Evolutionary conservation across 2,888 invertebrate species (phyloP), one percentile per base, ranked within the genome.

Genomic region (Buathra laborator): DNA sequence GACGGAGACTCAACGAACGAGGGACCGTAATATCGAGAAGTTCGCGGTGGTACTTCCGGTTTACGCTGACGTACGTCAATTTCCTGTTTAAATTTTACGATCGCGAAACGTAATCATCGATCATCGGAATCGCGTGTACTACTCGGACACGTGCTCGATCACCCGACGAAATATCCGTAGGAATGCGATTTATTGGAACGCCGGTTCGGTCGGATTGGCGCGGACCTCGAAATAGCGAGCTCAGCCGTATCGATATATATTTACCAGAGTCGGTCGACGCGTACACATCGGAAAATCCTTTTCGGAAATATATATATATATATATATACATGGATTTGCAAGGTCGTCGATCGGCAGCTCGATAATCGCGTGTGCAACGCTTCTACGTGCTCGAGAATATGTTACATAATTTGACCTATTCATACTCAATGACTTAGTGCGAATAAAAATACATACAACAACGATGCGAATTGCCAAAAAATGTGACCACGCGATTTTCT

Each of bases 381-480:
- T 24, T 19, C 56, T 24, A 53, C 19, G 56, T 24, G 56, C 24
- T 37, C 37, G 24, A 24, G 19, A 64, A 43, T 32, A 44, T 24
- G 67, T 89, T 89, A 87, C 88, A 89, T 89, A 88, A 89, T 66
- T 82, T 84, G 89, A 89, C 89, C 89, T 79, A 88, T 87, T 89
- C 68, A 79, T 43, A 71, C 56, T 79, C 71, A 75, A 71, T 70
- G 78, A 77, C 24, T 53, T 56, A 56, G 37, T 37, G 24, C 68
- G 32, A 37, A 24, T 44, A 66, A 66, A 3, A 64, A 53, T 64
- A 53, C 78, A 75, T 64, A 62, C 66, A 64, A 59, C 48, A 77
- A 59, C 71, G 66, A 14, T 46, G 62, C 51, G 53, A 67, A 67
- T 67, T 24, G 53, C 16, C 5, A 6, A 37, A 71, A 51, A 12